Evolutionary conservation across 1,140 invertebrate genomes (phyloP), one percentile per base, ranked within the genome.

Genomic region (Doryteuthis pealeii): DNA sequence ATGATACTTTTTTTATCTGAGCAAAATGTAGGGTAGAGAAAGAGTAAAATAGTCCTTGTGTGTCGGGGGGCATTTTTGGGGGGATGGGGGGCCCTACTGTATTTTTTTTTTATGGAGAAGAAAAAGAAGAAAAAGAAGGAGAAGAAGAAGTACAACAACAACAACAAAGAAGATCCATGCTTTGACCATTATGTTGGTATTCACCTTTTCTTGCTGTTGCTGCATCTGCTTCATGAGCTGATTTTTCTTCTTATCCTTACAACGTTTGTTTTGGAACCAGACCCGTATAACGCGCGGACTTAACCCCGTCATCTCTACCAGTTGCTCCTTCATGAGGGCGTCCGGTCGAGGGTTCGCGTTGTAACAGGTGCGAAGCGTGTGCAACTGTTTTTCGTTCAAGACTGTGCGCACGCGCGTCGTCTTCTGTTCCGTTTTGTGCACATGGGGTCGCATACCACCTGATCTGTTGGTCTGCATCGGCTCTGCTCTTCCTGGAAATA

Each of bases 181-280:
- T 40, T 40, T 40, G 35, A 10, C 35, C 35, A 40, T 40, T 10
- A 40, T 40, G n/a, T 28, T 65, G 54, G 26, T 58, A 58, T 22
- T 81, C 76, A 87, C 85, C 82, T 87, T 86, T 71, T 88, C 96
- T 93, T 99, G 99, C 89, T 99, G 97, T 80, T 94, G 92, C 92
- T 98, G 95, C 87, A 98, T 95, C 88, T 98, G 94, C 88, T 98
- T 98, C 91, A 98, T 94, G 76, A 97, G 92, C 45, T 98, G 94
- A 49, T 94, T 96, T 84, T 95, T 94, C 90, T 99, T 99, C 89
- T 99, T 99, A 89, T 99, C 98, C 88, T 99, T 99, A 90, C 97
- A 99, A 40, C 98, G 89, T 88, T 99, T 99, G 89, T 99, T 99
- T 89, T 99, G 88, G 90, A 98, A 99, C 97, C 97, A 99, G 26